Percentiles rank a stretch among this genome's conserved stretches.
These are phyloP conservation scores for Alloscopus bannaensis DNA, from an alignment of 2,888 invertebrate genomes.

Conservation along the genomic window DNA sequence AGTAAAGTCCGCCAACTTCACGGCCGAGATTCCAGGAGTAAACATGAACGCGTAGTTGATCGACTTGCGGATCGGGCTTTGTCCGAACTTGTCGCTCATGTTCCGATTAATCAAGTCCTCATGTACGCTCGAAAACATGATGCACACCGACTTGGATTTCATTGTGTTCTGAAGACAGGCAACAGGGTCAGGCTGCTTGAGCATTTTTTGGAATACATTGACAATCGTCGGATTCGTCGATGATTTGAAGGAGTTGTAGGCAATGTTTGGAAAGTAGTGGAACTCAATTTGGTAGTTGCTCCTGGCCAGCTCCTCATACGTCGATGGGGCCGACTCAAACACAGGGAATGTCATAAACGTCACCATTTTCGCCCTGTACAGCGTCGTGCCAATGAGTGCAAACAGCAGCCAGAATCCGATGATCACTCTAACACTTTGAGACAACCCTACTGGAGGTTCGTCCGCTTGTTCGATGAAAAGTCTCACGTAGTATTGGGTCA, in stretches of 20 bases:
- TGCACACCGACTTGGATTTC: slow-evolving; percentile 29
- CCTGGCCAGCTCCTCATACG: slow-evolving; percentile 45
- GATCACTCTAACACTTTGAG: slow-evolving; percentile 30
- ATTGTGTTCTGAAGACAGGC: slow-evolving; percentile 39
- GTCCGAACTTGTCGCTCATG: slow-evolving; percentile 39
- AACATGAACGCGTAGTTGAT: slow-evolving; percentile 44
- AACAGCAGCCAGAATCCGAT: slow-evolving; percentile 42
- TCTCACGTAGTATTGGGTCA: slow-evolving; percentile 22
- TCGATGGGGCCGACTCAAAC: slow-evolving; percentile 43
- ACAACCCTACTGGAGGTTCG: slow-evolving; percentile 3
- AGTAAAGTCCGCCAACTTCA: slow-evolving; percentile 26
- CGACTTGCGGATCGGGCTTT: slow-evolving; percentile 16
- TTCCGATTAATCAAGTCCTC: slow-evolving; percentile 38
- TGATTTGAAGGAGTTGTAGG: slow-evolving; percentile 45
- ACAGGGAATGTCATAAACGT: slow-evolving; percentile 56
- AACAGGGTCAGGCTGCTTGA: slow-evolving; percentile 32
- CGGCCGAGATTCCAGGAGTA: slow-evolving; percentile 28
- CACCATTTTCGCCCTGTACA: slow-evolving; percentile 62
- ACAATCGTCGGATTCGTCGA: slow-evolving; percentile 43
- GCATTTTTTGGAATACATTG: slow-evolving; percentile 43
- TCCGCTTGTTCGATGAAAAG: slow-evolving; percentile 37
- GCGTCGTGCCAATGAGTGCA: slow-evolving; percentile 31
- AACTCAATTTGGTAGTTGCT: slow-evolving; percentile 38
- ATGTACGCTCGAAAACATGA: slow-evolving; percentile 39
- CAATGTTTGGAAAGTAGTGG: slow-evolving; percentile 53